Evolutionary conservation across 92 coral and sea anemone genomes (phyloP).

Genomic region (Porites rus): DNA sequence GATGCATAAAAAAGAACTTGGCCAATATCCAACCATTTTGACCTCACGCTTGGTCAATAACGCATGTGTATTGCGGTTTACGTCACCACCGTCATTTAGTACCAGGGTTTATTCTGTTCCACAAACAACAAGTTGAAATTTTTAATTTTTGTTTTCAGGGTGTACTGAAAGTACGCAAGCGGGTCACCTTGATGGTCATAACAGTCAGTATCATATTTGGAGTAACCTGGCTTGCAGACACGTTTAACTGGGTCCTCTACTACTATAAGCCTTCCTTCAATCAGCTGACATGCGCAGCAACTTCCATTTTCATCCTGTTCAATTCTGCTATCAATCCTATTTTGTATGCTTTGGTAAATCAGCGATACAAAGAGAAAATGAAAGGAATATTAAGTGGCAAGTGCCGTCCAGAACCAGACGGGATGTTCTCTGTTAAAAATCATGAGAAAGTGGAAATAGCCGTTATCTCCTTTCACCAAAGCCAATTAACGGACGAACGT

Average conservation of each 20-base stretch:
- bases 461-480: neutral
- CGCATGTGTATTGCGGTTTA: no score
- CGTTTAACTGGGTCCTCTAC: neutral
- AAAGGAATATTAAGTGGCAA: neutral
- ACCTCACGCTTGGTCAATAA: no score
- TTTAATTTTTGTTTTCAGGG: neutral
- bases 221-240: neutral
- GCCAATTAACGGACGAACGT: neutral
- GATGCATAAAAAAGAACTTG: no score
- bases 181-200: neutral
- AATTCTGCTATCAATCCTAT: slow-evolving; percentile 7
- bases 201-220: neutral
- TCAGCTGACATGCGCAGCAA: neutral
- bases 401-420: neutral
- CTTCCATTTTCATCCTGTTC: neutral
- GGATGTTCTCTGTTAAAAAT: neutral
- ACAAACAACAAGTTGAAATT: neutral
- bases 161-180: neutral
- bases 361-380: neutral
- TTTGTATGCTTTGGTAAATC: neutral
- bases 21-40: no score
- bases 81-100: no score
- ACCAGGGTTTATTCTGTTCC: neutral
- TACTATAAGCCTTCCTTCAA: neutral
- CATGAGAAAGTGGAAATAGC: neutral